Evolutionary conservation across 1,140 invertebrate species (phyloP).

Genomic region (Pemphigus obesinymphae): DNA sequence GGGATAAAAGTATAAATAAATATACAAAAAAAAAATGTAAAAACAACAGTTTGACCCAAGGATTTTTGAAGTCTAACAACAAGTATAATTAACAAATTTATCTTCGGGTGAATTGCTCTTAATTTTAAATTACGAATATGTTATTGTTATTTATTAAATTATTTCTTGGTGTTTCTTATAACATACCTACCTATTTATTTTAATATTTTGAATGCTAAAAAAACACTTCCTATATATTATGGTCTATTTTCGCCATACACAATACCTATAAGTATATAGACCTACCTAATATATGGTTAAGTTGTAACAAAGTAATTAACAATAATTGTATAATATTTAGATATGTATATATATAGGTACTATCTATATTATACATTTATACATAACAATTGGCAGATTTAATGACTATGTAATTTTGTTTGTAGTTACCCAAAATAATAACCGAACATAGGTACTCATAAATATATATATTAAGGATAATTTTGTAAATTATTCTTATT

Average conservation of each 20-base stretch:
- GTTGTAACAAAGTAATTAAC: neutral
- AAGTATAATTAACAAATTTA: conserved; percentile 15
- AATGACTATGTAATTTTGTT: neutral
- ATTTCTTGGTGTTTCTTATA: neutral
- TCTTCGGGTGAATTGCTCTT: conserved; percentile 3
- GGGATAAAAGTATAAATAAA: conserved; percentile 9
- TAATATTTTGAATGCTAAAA: neutral
- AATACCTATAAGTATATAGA: neutral
- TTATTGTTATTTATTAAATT: neutral
- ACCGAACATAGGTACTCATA: neutral
- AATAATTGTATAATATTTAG: neutral
- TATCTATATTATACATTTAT: neutral
- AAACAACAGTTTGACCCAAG: neutral
- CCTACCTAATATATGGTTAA: neutral
- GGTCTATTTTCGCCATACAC: neutral
- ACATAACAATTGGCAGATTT: neutral
- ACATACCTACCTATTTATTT: neutral
- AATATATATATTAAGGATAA: neutral
- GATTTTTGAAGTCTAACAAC: neutral
- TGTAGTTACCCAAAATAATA: neutral
- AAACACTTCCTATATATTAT: neutral
- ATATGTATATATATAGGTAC: neutral
- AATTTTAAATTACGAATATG: neutral
- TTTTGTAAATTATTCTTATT: neutral
- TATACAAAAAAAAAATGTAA: neutral